Percentiles rank a stretch among this genome's conserved stretches.
These are phyloP conservation scores for Ficedula albicollis DNA, from an alignment of 2,797 vertebrate species.

Conservation along the genomic window DNA sequence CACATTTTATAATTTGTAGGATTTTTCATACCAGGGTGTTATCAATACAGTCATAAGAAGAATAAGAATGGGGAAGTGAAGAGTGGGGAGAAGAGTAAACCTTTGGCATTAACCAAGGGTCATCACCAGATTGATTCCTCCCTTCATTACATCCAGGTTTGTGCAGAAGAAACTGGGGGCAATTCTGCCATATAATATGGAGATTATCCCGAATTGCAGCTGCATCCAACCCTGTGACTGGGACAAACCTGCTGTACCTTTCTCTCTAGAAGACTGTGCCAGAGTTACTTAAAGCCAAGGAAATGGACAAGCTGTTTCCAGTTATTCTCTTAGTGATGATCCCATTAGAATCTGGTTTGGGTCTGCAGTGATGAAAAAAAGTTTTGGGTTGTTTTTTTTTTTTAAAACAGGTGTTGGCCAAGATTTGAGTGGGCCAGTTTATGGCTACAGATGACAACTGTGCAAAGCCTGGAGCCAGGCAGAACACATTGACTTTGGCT, in stretches of 20 bases:
- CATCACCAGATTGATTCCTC: not conserved
- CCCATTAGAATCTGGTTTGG: not conserved
- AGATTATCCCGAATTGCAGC: not conserved
- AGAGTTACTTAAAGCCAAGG: not conserved
- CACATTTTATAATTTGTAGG: constrained; percentile 42
- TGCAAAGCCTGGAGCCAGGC: not conserved
- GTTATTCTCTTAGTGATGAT: not conserved
- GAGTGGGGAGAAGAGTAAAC: not conserved
- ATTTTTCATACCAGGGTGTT: constrained; percentile 43
- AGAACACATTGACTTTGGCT: not conserved
- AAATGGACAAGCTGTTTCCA: not conserved
- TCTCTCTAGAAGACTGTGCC: not conserved
- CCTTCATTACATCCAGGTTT: not conserved
- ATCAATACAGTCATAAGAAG: constrained; percentile 36
- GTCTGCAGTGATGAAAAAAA: not conserved
- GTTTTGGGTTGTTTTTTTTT: not conserved
- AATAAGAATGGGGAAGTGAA: constrained; percentile 5
- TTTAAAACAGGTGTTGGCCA: not conserved
- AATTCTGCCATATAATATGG: not conserved
- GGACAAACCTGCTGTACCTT: not conserved
- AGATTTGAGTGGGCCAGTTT: not conserved
- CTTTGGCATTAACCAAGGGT: not conserved
- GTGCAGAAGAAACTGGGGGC: not conserved
- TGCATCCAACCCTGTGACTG: not conserved
- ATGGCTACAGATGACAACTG: not conserved